Percentiles rank a stretch among this genome's conserved stretches.
Evolutionary conservation across 2,113 vertebrate species (phyloP).

Genomic region (Tyrannus savana): DNA sequence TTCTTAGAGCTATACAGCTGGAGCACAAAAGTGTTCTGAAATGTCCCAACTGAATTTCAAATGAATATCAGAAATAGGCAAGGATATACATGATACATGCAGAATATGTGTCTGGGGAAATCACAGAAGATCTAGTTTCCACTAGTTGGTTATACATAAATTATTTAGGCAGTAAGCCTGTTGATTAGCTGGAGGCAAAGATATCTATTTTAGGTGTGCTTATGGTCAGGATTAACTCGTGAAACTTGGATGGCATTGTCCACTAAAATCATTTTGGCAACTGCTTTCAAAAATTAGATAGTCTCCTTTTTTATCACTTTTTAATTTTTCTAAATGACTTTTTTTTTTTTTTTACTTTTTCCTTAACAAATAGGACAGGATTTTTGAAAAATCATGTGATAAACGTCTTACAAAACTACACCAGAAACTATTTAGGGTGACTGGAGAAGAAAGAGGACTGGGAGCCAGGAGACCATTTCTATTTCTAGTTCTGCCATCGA

Average conservation of each 20-base stretch:
- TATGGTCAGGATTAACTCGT: slow-evolving; percentile 55
- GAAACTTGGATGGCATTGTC: background rate
- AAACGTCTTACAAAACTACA: slow-evolving; percentile 46
- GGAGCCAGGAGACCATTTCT: slow-evolving; percentile 64
- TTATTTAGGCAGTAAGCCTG: slow-evolving; percentile 62
- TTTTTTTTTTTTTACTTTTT: background rate
- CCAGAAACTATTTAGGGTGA: slow-evolving; percentile 57
- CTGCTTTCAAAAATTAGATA: background rate
- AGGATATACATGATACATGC: slow-evolving; percentile 62
- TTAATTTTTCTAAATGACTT: background rate
- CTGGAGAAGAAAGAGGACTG: slow-evolving; percentile 51
- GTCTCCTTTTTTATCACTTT: background rate
- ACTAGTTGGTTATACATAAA: slow-evolving; percentile 58
- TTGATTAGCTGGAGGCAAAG: slow-evolving; percentile 62
- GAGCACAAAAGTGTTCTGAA: slow-evolving; percentile 44
- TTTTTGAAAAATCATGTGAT: slow-evolving; percentile 24
- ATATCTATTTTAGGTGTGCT: slow-evolving; percentile 46
- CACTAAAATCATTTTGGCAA: background rate
- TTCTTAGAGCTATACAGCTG: slow-evolving; percentile 38
- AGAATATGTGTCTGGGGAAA: slow-evolving; percentile 57
- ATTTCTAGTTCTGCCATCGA: slow-evolving; percentile 56
- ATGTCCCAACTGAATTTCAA: slow-evolving; percentile 65
- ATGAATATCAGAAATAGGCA: slow-evolving; percentile 63
- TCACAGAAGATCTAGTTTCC: slow-evolving; percentile 62
- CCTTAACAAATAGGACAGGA: slow-evolving; percentile 3